A percentile compares a stretch with the other conserved stretches of the same genome.
phyloP scores from a whole-genome alignment of 2,888 invertebrate species.

The Leptopterna dolabrata region DNA sequence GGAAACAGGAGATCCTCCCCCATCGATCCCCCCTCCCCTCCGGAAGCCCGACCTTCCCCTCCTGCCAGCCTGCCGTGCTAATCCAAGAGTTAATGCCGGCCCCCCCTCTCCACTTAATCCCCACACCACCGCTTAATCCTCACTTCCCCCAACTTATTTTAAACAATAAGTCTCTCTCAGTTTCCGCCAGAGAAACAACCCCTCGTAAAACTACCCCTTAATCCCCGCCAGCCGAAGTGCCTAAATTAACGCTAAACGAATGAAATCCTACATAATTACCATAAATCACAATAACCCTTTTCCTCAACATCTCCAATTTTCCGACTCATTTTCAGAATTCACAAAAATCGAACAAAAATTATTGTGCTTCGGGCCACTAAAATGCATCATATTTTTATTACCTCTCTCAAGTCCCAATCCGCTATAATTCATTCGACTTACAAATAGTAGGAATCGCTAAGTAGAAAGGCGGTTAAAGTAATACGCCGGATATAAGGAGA shows the following conservation, averaged over 20 bases:
- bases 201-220: constrained; percentile 27
- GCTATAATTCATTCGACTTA: too few relatives aligned
- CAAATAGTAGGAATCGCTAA: too few relatives aligned
- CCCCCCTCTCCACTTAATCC: not conserved
- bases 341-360: too few relatives aligned
- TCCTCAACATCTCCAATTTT: too few relatives aligned
- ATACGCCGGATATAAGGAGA: too few relatives aligned
- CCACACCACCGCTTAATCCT: not conserved
- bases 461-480: too few relatives aligned
- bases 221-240: constrained; percentile 24
- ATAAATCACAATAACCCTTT: not conserved
- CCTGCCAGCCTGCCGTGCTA: not conserved
- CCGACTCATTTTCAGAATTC: too few relatives aligned
- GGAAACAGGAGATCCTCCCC: not conserved
- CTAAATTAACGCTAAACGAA: constrained; percentile 27
- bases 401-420: too few relatives aligned
- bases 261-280: not conserved
- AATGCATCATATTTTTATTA: too few relatives aligned
- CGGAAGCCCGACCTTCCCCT: not conserved
- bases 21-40: not conserved
- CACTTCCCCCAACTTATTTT: constrained; percentile 6
- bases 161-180: constrained; percentile 22
- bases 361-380: too few relatives aligned
- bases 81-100: constrained; percentile 24
- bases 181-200: constrained; percentile 35